Evolutionary conservation across 2,797 vertebrate species (phyloP).

Genomic region (Crossoptilon crossoptilon): DNA sequence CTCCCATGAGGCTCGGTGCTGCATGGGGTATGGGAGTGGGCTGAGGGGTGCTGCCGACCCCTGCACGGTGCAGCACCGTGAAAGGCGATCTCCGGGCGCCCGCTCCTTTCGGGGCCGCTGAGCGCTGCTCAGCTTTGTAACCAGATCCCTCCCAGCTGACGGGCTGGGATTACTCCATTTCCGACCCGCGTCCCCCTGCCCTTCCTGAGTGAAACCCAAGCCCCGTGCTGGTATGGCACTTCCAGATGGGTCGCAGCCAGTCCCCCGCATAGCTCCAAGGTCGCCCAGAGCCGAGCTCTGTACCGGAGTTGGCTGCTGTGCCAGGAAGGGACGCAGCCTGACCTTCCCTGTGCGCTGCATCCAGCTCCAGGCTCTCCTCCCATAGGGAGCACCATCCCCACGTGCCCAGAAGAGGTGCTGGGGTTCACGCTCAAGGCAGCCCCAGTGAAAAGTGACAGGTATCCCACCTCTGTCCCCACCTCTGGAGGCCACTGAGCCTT

Average conservation of each 20-base stretch:
- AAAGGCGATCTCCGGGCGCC: constrained; percentile 67
- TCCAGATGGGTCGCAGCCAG: constrained; percentile 48
- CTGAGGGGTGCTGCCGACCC: background rate
- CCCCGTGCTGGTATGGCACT: constrained; percentile 27
- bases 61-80: constrained; percentile 51
- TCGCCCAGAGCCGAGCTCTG: background rate
- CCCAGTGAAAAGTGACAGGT: accelerated
- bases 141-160: constrained; percentile 75
- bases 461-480: accelerated
- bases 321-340: background rate
- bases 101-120: constrained; percentile 26
- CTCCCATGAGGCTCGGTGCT: background rate
- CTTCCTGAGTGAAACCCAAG: constrained; percentile 79
- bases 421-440: background rate
- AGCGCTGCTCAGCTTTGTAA: constrained; percentile 70
- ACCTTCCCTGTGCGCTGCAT: background rate
- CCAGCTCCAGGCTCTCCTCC: background rate
- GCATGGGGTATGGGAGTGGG: background rate
- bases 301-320: background rate
- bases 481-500: accelerated
- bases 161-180: constrained; percentile 73
- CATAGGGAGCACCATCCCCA: background rate
- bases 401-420: background rate
- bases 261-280: constrained; percentile 34
- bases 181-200: constrained; percentile 68